phyloP scores from a whole-genome alignment of 2,888 invertebrate species.

The Hartigia nigra region DNA sequence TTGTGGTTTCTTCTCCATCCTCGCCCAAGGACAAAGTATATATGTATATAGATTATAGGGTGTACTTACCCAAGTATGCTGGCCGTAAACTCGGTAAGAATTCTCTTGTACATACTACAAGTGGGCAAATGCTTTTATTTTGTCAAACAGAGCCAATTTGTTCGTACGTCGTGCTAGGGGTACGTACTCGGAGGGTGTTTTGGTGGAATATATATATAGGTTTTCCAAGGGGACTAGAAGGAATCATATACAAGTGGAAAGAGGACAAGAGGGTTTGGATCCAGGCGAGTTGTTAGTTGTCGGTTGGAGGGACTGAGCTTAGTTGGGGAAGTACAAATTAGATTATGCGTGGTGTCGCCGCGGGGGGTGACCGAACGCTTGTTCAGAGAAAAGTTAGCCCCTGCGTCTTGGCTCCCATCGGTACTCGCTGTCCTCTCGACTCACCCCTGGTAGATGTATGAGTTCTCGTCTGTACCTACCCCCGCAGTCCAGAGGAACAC shows the following conservation, averaged over 20 bases:
- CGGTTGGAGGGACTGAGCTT: slow-evolving; percentile 27
- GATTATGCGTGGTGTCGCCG: slow-evolving; percentile 43
- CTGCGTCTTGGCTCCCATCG: slow-evolving; percentile 30
- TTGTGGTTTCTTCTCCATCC: not conserved
- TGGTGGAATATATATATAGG: not conserved
- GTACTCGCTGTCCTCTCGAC: slow-evolving; percentile 18
- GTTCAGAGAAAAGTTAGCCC: slow-evolving; percentile 58
- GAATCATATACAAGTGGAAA: not conserved
- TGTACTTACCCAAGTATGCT: not conserved
- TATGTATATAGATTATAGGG: not conserved
- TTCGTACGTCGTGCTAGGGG: slow-evolving; percentile 28
- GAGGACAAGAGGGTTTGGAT: slow-evolving; percentile 19
- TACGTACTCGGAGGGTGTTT: not conserved
- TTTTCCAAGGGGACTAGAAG: not conserved
- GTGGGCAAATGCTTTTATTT: slow-evolving; percentile 44
- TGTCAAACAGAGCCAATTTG: slow-evolving; percentile 56
- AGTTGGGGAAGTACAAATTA: slow-evolving; percentile 60
- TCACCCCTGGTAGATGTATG: slow-evolving; percentile 16
- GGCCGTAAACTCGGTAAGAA: not conserved
- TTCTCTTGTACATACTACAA: slow-evolving; percentile 1
- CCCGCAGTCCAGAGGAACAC: slow-evolving; percentile 12
- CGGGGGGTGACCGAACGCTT: slow-evolving; percentile 28
- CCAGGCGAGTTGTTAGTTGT: slow-evolving; percentile 2
- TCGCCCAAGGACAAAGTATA: not conserved
- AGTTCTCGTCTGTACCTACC: slow-evolving; percentile 10